phyloP scores from a whole-genome alignment of 2,888 invertebrate species.

The Noctuana brunneofusca region DNA sequence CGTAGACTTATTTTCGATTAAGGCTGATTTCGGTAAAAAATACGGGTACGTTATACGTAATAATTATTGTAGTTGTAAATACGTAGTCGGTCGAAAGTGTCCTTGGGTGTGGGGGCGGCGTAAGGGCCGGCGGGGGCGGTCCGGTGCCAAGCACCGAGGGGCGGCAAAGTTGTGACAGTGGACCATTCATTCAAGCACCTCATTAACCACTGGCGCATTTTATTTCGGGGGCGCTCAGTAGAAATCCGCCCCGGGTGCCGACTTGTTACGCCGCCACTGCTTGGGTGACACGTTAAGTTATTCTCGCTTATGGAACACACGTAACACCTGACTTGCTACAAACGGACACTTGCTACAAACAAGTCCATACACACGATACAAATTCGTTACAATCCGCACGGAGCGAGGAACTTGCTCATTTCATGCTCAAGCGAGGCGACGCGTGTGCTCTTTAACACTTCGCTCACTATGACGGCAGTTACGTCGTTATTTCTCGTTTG shows the following conservation, averaged over 20 bases:
- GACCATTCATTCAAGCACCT: too few species aligned
- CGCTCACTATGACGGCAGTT: not conserved
- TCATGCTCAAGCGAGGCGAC: not conserved
- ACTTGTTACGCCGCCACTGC: too few species aligned
- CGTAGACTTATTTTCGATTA: conserved; percentile 74
- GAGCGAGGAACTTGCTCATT: not conserved
- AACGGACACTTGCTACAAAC: too few species aligned
- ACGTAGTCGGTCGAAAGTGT: conserved; percentile 29
- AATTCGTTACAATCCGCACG: too few species aligned
- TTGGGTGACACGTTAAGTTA: conserved; percentile 58
- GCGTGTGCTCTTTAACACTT: not conserved
- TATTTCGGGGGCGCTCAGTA: too few species aligned
- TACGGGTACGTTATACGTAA: conserved; percentile 65
- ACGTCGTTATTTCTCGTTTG: conserved; percentile 28
- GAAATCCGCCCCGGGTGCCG: too few species aligned
- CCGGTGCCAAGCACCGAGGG: too few species aligned
- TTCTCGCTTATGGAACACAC: conserved; percentile 52
- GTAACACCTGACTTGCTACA: not conserved
- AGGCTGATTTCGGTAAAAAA: conserved; percentile 74
- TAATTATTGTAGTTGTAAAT: conserved; percentile 31
- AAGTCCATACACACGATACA: too few species aligned
- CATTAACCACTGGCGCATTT: too few species aligned
- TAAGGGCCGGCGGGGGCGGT: too few species aligned
- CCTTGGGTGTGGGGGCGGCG: too few species aligned
- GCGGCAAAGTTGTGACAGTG: too few species aligned